Base-by-base conservation (phyloP, 2,113 vertebrate genomes). In the Takifugu bimaculatus region DNA sequence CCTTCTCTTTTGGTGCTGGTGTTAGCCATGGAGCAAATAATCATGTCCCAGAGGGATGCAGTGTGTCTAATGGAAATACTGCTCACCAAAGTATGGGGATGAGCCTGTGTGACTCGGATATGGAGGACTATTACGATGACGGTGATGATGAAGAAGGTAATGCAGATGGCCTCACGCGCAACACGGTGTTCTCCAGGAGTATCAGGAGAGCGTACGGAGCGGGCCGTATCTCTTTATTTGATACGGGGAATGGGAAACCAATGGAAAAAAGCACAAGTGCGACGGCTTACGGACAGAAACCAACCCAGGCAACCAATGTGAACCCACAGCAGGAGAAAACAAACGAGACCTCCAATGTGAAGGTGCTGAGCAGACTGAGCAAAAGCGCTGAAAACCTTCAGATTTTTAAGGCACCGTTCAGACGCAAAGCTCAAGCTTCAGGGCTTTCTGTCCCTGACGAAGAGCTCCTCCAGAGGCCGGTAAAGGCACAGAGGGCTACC, bases 351-450 rank as follows among this genome's bases (percentile, higher is more conserved):
- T 15, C 82, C 32, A 87, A 82, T 72, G 82, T 85, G 43, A 88
- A 83, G 57, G 67, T 90, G 50, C 68, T 92, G 65, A 92, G 87
- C 55, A 85, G 92, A 72, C 85, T 93, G 54, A 98, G 95, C 87
- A 95, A 88, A 87, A 99, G 96, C 67, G 93, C 92, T 0, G 97
- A 98, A 65, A 95, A 92, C 63, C 82, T 98, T 35, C 88, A 90
- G 56, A 80, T 94, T n/a, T 90, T 95, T 53, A 93, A 91, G 68
- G 90, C 88, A 49, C 93, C 93, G 0, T 95, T 96, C 83, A 93
- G 91, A 62, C 81, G 91, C 64, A 96, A 94, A 88, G 91, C 85
- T 2, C 78, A 91, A 26, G 91, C 91, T 35, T 91, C 57, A 68
- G 90, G 52, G 85, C 85, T 53, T 53, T 20, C 64, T 11, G 68